phyloP scores from a whole-genome alignment of 2,113 vertebrate genomes.

The Desmodus rotundus region DNA sequence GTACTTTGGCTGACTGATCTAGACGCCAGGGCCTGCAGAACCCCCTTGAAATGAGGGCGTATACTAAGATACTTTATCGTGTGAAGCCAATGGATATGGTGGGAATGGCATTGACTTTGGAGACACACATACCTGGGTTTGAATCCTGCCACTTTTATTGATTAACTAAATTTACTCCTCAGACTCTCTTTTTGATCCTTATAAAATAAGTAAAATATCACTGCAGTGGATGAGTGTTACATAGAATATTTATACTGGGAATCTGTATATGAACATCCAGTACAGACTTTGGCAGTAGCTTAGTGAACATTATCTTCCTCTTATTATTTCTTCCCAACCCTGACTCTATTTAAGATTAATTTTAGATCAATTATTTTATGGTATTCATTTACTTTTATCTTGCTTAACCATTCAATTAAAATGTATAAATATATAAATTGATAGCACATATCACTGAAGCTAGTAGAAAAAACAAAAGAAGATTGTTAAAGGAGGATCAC shows the following conservation, averaged over 20 bases:
- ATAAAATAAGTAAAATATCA: neutral
- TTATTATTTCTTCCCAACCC: neutral
- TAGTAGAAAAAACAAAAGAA: neutral
- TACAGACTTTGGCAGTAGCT: neutral
- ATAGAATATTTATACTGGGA: neutral
- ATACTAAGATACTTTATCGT: neutral
- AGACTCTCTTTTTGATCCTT: neutral
- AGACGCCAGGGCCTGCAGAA: fast-evolving
- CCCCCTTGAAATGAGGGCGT: neutral
- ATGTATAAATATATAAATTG: neutral
- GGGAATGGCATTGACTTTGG: neutral
- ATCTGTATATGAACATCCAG: neutral
- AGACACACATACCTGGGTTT: neutral
- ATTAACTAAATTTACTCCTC: neutral
- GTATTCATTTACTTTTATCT: neutral
- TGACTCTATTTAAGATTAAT: neutral
- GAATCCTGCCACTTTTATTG: neutral
- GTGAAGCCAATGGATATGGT: neutral
- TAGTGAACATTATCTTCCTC: neutral
- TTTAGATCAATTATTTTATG: neutral
- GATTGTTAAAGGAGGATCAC: neutral
- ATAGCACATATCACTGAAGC: neutral
- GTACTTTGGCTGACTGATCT: neutral
- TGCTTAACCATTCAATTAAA: neutral
- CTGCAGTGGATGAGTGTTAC: neutral